Percentiles rank a stretch among this genome's conserved stretches.
Conservation (phyloP, 1,140 invertebrate species). For the Camponotus floridanus region DNA sequence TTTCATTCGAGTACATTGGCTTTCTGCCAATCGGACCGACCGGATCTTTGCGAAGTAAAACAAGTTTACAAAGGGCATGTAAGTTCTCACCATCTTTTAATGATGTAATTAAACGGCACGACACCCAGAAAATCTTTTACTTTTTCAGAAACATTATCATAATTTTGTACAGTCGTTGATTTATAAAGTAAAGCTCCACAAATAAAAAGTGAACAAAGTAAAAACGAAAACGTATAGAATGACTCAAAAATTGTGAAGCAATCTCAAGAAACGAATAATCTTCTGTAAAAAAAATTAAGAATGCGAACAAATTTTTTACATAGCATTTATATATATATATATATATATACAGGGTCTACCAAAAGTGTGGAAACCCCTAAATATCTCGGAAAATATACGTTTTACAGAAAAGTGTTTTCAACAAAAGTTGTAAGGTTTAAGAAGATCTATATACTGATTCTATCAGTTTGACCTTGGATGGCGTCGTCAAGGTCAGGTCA, state of each 20-base stretch:
- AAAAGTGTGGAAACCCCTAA: too few relatives aligned
- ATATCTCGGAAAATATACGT: too few relatives aligned
- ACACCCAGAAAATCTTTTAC: not conserved
- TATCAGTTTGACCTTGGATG: too few relatives aligned
- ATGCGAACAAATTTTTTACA: not conserved
- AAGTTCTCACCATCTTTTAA: not conserved
- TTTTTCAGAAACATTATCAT: not conserved
- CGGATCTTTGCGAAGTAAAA: not conserved
- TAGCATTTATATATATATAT: too few relatives aligned
- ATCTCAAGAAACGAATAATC: not conserved
- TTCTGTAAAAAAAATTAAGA: not conserved
- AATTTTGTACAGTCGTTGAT: conserved; percentile 5
- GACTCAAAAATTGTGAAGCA: not conserved
- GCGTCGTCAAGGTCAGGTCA: too few relatives aligned
- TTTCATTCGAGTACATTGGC: conserved; percentile 63
- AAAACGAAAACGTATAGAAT: not conserved
- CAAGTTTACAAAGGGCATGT: not conserved
- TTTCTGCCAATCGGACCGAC: not conserved
- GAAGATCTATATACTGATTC: too few relatives aligned
- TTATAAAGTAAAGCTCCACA: not conserved
- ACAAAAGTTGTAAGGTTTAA: too few relatives aligned
- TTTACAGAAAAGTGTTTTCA: too few relatives aligned
- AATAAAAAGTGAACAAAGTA: not conserved
- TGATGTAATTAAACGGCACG: conserved; percentile 21
- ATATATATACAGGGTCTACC: too few relatives aligned